These are phyloP conservation scores for Acropora yongei DNA, from an alignment of 64 coral and sea anemone species.

Conservation along the genomic window DNA sequence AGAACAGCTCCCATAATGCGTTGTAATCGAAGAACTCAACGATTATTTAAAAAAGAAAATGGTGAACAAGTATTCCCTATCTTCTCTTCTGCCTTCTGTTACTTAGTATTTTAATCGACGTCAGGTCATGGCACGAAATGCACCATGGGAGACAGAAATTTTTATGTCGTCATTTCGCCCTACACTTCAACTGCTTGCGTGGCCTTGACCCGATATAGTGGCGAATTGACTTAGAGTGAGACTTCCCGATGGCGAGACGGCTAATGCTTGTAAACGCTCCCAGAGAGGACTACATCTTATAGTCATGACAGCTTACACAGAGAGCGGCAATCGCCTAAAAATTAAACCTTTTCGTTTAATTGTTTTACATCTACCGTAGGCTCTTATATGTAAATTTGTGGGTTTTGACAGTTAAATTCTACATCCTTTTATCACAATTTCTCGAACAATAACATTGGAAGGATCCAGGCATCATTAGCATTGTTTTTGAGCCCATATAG, in stretches of 20 bases:
- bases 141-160: not conserved
- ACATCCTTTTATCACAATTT: not conserved
- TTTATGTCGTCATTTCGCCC: not conserved
- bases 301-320: too few relatives aligned
- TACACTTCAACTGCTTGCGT: too few relatives aligned
- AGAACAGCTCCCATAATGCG: slow-evolving; percentile 71
- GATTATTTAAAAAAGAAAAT: not conserved
- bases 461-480: not conserved
- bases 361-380: not conserved
- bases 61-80: not conserved
- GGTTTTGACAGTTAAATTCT: not conserved
- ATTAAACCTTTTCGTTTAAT: too few relatives aligned
- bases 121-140: not conserved
- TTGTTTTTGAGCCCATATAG: slow-evolving; percentile 51
- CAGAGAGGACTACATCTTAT: too few relatives aligned
- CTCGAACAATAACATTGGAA: not conserved
- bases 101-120: not conserved
- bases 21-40: not conserved
- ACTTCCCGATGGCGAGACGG: too few relatives aligned
- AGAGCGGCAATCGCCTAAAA: too few relatives aligned
- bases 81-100: not conserved
- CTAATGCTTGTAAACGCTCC: too few relatives aligned
- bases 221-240: too few relatives aligned
- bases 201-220: too few relatives aligned
- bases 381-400: not conserved